Conservation (phyloP, 2,113 vertebrate genomes). For the Xenopus tropicalis region UCB_Xtro_10.0 CM004446.2:57433501-57434000, state of each 20-base stretch:
- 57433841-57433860: background rate
- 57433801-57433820: background rate
- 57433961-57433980: no score
- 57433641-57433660: conserved; percentile 17
- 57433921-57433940: conserved; percentile 11
- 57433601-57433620: conserved; percentile 22
- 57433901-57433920: background rate
- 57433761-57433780: background rate
- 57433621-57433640: conserved; percentile 26
- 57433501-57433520: background rate
- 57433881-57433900: background rate
- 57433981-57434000: no score
- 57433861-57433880: background rate
- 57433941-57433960: background rate
- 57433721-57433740: conserved; percentile 1
- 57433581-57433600: background rate
- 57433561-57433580: background rate
- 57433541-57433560: background rate
- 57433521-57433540: background rate
- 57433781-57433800: background rate
- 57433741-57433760: conserved; percentile 14
- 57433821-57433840: background rate
- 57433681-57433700: background rate
- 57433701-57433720: background rate
- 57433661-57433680: conserved; percentile 8